phyloP scores from a whole-genome alignment of 1,140 invertebrate species.

The Vollenhovia emeryi region DNA sequence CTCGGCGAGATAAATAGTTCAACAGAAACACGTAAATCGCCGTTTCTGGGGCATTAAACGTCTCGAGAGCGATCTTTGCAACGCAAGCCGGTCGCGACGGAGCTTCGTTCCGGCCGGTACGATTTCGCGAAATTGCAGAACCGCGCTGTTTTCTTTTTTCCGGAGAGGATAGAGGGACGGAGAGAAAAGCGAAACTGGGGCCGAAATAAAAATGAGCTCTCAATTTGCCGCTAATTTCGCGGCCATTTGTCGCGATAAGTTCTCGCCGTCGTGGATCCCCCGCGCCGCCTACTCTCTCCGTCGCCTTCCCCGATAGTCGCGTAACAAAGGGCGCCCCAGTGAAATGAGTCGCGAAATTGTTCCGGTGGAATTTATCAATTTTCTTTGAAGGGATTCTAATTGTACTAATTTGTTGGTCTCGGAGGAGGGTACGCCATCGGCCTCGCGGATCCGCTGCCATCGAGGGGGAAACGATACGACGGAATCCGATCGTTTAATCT shows the following conservation, averaged over 20 bases:
- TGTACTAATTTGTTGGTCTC: slow-evolving; percentile 86
- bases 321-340: slow-evolving; percentile 66
- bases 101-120: background rate
- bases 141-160: slow-evolving; percentile 8
- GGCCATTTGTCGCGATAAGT: slow-evolving; percentile 73
- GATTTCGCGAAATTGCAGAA: background rate
- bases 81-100: background rate
- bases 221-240: slow-evolving; percentile 78
- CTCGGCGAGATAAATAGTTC: slow-evolving; percentile 17
- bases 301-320: slow-evolving; percentile 49
- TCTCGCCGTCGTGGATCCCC: slow-evolving; percentile 51
- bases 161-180: background rate
- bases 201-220: slow-evolving; percentile 79
- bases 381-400: slow-evolving; percentile 85
- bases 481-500: slow-evolving; percentile 85
- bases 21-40: background rate
- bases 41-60: background rate
- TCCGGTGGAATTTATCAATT: slow-evolving; percentile 86
- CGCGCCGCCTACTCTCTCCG: background rate
- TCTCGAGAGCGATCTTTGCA: background rate
- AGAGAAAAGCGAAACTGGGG: background rate
- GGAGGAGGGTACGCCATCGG: slow-evolving; percentile 60
- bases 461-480: slow-evolving; percentile 60
- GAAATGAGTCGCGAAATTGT: slow-evolving; percentile 86
- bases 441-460: slow-evolving; percentile 61